Base-by-base conservation (phyloP, 2,113 vertebrate species). In the Cheilinus undulatus region DNA sequence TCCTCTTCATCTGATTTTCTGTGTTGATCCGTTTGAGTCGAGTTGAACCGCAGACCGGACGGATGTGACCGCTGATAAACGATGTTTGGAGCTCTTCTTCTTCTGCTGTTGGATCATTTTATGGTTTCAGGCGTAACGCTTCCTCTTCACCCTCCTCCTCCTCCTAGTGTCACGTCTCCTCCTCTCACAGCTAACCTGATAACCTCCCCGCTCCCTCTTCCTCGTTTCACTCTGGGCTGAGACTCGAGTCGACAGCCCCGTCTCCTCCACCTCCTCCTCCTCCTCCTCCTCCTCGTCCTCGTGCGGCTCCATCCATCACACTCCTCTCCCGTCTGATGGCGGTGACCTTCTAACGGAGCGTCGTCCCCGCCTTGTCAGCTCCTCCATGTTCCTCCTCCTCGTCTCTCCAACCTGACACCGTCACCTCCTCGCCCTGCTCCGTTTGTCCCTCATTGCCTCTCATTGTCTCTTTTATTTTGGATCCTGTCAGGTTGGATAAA, bases 341-440 rank as follows among this genome's bases (percentile, higher is more conserved):
- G 8, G 10, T 83, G 80, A 80, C 73, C 84, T 83, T 73, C 59
- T 52, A 19, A 27, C 63, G 40, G 79, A 71, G 79, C 75, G 63
- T 79, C 76, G 58, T 66, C 73, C 51, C 69, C 32, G 49, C 27
- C 2, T 59, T 63, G 76, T 51, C 76, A 66, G 56, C 66, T 72
- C 67, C 66, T 81, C 76, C 26, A 7, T 53, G 69, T 68, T 69
- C 14, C 51, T 74, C 58, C 61, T 59, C 32, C 50, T 53, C 61
- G 63, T 67, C 73, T 28, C 8, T 30, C 28, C 64, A 51, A 57
- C 83, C 75, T 50, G 23, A 72, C 42, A 51, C 62, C 66, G 70
- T 69, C 72, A 66, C 73, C 76, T 71, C 60, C 69, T 80, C 51
- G 0, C n/a, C 48, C 56, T 15, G 22, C 73, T 62, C 84, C 61